phyloP scores from a whole-genome alignment of 2,113 vertebrate species.

The Lutjanus erythropterus region DNA sequence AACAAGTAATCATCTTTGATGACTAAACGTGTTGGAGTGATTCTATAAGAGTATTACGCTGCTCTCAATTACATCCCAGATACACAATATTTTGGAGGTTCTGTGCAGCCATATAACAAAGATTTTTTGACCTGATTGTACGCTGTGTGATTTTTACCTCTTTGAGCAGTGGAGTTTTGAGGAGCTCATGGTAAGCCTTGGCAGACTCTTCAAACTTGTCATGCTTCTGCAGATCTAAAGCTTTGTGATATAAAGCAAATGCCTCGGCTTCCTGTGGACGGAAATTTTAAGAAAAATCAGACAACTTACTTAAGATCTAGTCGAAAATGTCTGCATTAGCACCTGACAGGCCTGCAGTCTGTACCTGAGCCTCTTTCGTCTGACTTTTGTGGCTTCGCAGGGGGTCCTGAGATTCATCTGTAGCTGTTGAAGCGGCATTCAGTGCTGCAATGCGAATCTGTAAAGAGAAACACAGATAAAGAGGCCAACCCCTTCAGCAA shows the following conservation, averaged over 20 bases:
- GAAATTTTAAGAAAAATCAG: constrained; percentile 1
- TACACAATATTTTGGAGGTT: background rate
- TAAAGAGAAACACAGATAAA: constrained; percentile 1
- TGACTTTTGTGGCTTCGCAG: constrained; percentile 92
- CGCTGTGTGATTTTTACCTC: constrained; percentile 85
- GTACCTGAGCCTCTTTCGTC: constrained; percentile 97
- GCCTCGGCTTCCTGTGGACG: constrained; percentile 93
- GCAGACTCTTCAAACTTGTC: constrained; percentile 96
- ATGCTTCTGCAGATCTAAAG: constrained; percentile 97
- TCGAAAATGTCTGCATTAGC: background rate
- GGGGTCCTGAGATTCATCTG: constrained; percentile 93
- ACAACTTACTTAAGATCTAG: background rate
- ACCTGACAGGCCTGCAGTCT: background rate
- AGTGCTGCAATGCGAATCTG: constrained; percentile 98
- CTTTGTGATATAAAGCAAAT: constrained; percentile 97
- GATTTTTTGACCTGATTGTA: background rate
- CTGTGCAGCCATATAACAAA: background rate
- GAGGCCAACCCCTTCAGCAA: background rate
- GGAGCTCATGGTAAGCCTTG: constrained; percentile 95
- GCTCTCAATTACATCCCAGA: background rate
- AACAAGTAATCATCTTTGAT: background rate
- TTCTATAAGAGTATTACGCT: background rate
- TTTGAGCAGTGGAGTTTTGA: constrained; percentile 93
- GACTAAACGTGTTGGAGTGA: background rate
- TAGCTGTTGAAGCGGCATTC: constrained; percentile 91